phyloP scores from a whole-genome alignment of 2,888 invertebrate genomes.

The Agrotis segetum region DNA sequence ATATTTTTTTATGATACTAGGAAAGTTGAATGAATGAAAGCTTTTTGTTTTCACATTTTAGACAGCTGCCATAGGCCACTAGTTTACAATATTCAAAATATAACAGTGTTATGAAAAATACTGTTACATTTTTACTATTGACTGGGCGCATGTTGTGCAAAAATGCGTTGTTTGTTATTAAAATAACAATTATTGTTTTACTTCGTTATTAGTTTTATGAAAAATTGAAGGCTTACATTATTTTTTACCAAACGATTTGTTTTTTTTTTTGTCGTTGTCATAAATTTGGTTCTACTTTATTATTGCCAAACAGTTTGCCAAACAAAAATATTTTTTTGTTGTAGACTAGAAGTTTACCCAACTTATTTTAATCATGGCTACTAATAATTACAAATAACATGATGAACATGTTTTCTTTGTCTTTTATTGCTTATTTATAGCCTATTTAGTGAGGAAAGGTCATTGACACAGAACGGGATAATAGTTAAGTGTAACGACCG shows the following conservation, averaged over 20 bases:
- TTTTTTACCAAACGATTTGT: not conserved
- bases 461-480: conserved; percentile 14
- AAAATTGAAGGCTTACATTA: not conserved
- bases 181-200: not conserved
- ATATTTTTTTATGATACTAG: too few species aligned
- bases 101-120: conserved; percentile 22
- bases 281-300: not conserved
- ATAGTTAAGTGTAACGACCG: conserved; percentile 18
- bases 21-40: not conserved
- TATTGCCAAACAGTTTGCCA: too few species aligned
- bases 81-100: conserved; percentile 10
- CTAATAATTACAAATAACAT: not conserved
- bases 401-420: not conserved
- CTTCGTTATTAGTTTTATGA: not conserved
- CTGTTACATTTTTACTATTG: conserved; percentile 4
- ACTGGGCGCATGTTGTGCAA: conserved; percentile 3
- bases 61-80: not conserved
- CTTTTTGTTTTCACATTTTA: conserved; percentile 10
- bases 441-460: conserved; percentile 15
- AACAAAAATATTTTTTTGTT: too few species aligned
- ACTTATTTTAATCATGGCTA: too few species aligned
- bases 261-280: not conserved
- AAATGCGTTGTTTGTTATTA: not conserved
- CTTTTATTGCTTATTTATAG: conserved; percentile 14
- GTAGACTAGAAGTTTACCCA: too few species aligned